A percentile compares a stretch with the other conserved stretches of the same genome.
phyloP scores from a whole-genome alignment of 2,113 vertebrate species.

The pig (Sus scrofa) region DNA sequence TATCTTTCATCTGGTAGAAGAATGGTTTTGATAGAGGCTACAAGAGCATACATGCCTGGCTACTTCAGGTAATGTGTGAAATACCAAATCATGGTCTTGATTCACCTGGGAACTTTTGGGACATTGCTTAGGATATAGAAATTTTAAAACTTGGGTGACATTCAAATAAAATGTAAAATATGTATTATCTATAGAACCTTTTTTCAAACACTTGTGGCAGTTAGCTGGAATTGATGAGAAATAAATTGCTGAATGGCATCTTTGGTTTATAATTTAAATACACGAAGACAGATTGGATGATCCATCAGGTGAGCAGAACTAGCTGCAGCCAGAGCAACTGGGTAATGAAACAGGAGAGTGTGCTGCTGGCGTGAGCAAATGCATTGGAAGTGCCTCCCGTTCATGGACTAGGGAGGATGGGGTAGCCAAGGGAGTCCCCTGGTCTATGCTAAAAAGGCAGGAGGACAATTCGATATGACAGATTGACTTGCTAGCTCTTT shows the following conservation, averaged over 20 bases:
- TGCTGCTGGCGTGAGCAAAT: rapidly evolving
- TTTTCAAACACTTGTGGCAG: background rate
- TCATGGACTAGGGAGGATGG: background rate
- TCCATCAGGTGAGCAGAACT: rapidly evolving
- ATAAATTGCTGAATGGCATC: background rate
- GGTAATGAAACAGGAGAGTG: background rate
- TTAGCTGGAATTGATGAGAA: background rate
- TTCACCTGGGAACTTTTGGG: background rate
- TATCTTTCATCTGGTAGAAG: background rate
- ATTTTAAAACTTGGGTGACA: background rate
- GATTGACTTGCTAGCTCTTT: background rate
- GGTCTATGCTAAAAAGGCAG: background rate
- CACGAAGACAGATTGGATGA: background rate
- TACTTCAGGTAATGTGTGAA: background rate
- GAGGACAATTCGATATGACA: background rate
- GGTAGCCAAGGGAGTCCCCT: background rate
- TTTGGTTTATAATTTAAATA: constrained; percentile 14
- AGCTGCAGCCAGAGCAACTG: background rate
- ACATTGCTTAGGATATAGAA: background rate
- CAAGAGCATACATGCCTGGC: background rate
- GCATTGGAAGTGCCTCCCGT: background rate
- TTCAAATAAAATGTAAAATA: constrained; percentile 29
- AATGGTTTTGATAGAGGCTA: background rate
- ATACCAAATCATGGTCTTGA: background rate
- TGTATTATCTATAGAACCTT: background rate